Evolutionary conservation across 1,140 invertebrate genomes (phyloP).

Genomic region (Sinella curviseta): DNA sequence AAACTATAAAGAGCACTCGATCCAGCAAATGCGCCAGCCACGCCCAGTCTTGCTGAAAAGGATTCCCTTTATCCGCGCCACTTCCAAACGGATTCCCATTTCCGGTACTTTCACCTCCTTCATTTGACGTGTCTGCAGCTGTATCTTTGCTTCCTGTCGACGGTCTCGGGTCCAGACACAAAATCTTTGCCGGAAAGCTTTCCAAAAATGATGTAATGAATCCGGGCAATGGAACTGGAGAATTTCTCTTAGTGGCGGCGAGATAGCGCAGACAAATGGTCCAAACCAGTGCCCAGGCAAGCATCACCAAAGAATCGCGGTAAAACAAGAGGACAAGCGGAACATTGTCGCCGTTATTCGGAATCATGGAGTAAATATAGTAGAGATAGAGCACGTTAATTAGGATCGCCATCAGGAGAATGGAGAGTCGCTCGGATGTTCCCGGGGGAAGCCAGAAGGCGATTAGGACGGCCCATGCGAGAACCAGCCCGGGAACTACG

Average conservation of each 20-base stretch:
- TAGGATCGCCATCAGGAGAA: conserved; percentile 37
- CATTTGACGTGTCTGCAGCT: background rate
- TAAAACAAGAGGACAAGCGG: conserved; percentile 46
- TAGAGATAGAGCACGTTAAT: conserved; percentile 42
- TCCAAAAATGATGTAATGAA: conserved; percentile 41
- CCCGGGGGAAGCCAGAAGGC: conserved; percentile 46
- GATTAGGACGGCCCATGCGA: conserved; percentile 41
- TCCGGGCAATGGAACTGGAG: conserved; percentile 47
- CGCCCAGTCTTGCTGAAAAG: conserved; percentile 47
- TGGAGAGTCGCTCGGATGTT: conserved; percentile 34
- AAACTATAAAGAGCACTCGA: conserved; percentile 44
- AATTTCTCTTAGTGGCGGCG: conserved; percentile 42
- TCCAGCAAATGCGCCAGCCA: conserved; percentile 49
- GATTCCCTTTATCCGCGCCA: conserved; percentile 15
- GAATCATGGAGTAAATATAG: conserved; percentile 42
- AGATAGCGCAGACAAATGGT: conserved; percentile 47
- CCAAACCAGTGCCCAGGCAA: conserved; percentile 44
- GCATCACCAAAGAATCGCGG: conserved; percentile 47
- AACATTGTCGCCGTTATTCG: conserved; percentile 44
- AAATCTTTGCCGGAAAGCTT: conserved; percentile 41
- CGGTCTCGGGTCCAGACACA: conserved; percentile 48
- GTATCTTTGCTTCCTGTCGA: background rate
- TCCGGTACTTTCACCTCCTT: background rate
- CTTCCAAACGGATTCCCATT: conserved; percentile 22
- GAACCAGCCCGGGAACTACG: conserved; percentile 46